phyloP scores from a whole-genome alignment of 2,888 invertebrate species.

The Synanthedon myopaeformis region DNA sequence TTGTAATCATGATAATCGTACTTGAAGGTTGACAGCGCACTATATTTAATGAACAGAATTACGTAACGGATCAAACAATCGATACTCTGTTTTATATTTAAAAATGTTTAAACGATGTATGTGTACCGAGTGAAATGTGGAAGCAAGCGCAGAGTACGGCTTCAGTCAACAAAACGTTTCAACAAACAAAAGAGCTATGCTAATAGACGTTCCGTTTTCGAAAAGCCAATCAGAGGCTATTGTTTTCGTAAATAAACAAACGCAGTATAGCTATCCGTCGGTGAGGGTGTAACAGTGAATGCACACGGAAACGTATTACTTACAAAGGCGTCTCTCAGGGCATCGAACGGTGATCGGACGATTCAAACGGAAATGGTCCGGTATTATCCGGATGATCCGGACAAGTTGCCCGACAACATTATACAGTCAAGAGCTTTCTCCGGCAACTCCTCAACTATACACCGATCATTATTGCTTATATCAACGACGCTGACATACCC shows the following conservation, averaged over 20 bases:
- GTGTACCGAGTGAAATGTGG: no score
- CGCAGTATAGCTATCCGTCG: background rate
- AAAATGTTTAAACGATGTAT: no score
- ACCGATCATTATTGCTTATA: no score
- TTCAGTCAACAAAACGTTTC: no score
- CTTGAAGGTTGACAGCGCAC: no score
- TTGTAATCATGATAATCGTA: no score
- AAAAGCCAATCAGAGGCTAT: background rate
- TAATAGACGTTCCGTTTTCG: background rate
- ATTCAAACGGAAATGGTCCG: conserved; percentile 20
- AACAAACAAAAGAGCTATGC: no score
- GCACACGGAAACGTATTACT: conserved; percentile 6
- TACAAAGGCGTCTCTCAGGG: conserved; percentile 3
- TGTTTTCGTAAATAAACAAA: background rate
- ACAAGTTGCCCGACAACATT: conserved; percentile 30
- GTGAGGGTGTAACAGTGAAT: background rate
- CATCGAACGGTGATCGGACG: conserved; percentile 1
- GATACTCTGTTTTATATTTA: no score
- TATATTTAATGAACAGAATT: no score
- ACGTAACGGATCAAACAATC: no score
- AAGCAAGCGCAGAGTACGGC: no score
- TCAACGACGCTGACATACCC: background rate
- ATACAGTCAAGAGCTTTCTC: background rate
- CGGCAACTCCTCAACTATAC: background rate
- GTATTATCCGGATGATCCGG: conserved; percentile 52